Conservation (phyloP, 2,797 vertebrate genomes). For the Sardinella longiceps region DNA sequence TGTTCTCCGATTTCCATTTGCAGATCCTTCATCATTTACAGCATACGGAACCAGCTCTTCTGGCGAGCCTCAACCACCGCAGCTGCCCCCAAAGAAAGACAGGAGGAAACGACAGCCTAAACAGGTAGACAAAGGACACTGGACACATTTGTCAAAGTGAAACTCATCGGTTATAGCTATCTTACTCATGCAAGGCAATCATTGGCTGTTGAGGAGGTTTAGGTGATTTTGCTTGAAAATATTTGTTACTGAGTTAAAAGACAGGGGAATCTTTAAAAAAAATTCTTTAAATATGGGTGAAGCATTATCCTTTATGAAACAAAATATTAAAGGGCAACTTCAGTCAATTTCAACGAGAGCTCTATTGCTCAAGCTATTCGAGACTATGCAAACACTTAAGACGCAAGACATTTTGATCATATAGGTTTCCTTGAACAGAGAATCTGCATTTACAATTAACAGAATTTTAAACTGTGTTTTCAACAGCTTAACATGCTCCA, state of each 20-base stretch:
- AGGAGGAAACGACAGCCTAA: constrained; percentile 55
- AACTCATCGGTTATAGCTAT: neutral
- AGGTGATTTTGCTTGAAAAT: neutral
- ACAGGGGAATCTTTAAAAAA: no score
- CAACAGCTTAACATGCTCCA: no score
- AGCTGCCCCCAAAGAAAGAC: constrained; percentile 73
- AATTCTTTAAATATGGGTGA: no score
- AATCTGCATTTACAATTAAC: no score
- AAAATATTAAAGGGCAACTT: no score
- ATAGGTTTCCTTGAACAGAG: no score
- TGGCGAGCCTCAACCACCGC: constrained; percentile 68
- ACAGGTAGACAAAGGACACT: constrained; percentile 58
- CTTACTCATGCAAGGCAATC: neutral
- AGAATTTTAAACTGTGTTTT: no score
- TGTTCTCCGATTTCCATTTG: constrained; percentile 15
- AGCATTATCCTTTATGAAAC: no score
- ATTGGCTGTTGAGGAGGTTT: neutral
- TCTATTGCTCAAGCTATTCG: no score
- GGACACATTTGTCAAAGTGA: neutral
- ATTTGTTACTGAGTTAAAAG: neutral
- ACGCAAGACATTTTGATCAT: no score
- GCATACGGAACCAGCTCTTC: constrained; percentile 51
- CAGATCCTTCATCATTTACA: constrained; percentile 68
- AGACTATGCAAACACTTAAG: no score
- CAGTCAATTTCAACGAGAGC: no score